Evolutionary conservation across 2,113 vertebrate species (phyloP), one percentile per base, ranked within the genome.

Genomic region (Gallinago media): DNA sequence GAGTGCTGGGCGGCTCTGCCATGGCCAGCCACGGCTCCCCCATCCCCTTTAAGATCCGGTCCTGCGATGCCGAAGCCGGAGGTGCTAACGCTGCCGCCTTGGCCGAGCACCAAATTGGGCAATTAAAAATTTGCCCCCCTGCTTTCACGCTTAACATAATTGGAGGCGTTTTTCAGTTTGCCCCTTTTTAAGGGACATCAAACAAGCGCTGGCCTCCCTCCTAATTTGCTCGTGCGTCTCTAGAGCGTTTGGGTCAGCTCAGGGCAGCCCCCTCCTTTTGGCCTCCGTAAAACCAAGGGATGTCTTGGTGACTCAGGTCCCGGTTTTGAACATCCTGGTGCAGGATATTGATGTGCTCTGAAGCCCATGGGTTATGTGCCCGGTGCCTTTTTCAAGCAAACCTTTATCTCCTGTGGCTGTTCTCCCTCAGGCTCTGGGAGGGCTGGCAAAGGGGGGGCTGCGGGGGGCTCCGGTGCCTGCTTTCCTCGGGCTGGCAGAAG

Each of bases 141-240:
- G 55, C 62, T 23, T 65, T 59, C 2, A 6, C 0, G 0, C 8
- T 40, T 46, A 6, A 0, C 6, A 16, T 17, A 19, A 32, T 44
- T 1, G 1, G 17, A 68, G 63, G 46, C 1, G 3, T 61, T 94
- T 89, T 68, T 81, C 34, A 23, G 55, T 44, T 84, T 3, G 31
- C 27, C 66, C 29, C 56, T 81, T 87, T 85, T 50, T 34, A 26
- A 54, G 77, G 55, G 77, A 13, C 55, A 47, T 61, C 72, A 68
- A 62, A 36, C n/a, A 3, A 4, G 22, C 1, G 0, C 21, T 72
- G 0, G 0, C 52, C 27, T 86, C 34, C 40, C 3, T 32, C 1
- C 1, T 22, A 3, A 23, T 55, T 27, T 40, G 49, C 49, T 79
- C 1, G 0, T 5, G 1, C 3, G 3, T 38, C 36, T 76, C 27